Conservation (phyloP, 2,797 vertebrate species). For the Buceros bicornis region DNA sequence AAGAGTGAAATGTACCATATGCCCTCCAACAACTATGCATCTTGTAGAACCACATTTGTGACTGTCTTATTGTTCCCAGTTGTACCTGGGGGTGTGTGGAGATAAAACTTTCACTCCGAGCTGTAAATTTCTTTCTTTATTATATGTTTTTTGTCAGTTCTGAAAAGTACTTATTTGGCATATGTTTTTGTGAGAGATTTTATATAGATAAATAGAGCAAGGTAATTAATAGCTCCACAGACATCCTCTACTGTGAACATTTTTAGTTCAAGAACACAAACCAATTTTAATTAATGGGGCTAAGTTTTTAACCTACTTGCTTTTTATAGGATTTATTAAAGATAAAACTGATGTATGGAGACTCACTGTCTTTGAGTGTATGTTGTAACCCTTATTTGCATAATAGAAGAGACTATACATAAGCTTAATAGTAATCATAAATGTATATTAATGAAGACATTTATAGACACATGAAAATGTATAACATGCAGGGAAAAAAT, state of each 20-base stretch:
- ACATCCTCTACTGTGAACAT: neutral
- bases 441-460: constrained; percentile 58
- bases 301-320: constrained; percentile 56
- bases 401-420: constrained; percentile 56
- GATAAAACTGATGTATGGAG: constrained; percentile 57
- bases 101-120: constrained; percentile 29
- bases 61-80: constrained; percentile 19
- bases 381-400: constrained; percentile 43
- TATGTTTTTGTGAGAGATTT: neutral
- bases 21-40: constrained; percentile 39
- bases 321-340: constrained; percentile 64
- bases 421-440: constrained; percentile 60
- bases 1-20: constrained; percentile 46
- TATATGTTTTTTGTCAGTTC: constrained; percentile 33
- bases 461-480: constrained; percentile 63
- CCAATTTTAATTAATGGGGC: constrained; percentile 59
- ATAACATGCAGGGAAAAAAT: neutral
- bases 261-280: constrained; percentile 54
- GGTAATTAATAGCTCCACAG: constrained; percentile 33
- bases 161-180: neutral
- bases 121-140: constrained; percentile 27
- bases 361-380: neutral
- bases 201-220: constrained; percentile 37
- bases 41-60: constrained; percentile 13
- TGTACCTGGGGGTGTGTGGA: constrained; percentile 16